Evolutionary conservation across 2,113 vertebrate genomes (phyloP).

Genomic region (Tyto alba): DNA sequence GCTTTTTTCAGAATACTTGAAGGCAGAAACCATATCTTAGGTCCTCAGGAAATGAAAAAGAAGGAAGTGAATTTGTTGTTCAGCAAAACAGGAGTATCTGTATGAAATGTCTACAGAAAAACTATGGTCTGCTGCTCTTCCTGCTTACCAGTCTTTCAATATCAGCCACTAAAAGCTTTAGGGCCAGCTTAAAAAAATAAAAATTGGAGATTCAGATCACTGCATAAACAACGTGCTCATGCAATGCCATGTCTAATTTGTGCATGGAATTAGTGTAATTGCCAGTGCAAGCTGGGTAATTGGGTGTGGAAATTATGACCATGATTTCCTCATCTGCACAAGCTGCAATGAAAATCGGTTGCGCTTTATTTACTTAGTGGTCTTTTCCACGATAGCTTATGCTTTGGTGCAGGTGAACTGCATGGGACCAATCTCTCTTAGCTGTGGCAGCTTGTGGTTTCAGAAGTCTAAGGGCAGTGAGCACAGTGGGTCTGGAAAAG

Average conservation of each 20-base stretch:
- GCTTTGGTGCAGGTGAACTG: neutral
- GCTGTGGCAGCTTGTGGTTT: neutral
- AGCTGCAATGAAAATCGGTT: neutral
- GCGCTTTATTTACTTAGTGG: neutral
- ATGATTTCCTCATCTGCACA: neutral
- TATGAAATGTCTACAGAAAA: neutral
- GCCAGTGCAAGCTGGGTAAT: conserved; percentile 29
- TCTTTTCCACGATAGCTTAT: neutral
- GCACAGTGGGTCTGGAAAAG: neutral
- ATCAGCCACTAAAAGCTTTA: neutral
- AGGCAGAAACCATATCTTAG: neutral
- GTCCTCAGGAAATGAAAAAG: neutral
- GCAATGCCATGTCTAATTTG: conserved; percentile 6
- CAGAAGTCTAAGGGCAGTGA: neutral
- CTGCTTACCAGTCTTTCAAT: neutral
- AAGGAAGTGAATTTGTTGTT: neutral
- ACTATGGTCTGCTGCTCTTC: neutral
- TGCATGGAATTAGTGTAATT: conserved; percentile 28
- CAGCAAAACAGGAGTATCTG: neutral
- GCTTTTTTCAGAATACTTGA: neutral
- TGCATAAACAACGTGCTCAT: neutral
- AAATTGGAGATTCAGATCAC: neutral
- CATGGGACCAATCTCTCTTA: neutral
- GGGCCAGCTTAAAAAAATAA: neutral
- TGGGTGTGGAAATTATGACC: conserved; percentile 30